Evolutionary conservation across 1,140 invertebrate species (phyloP).

Genomic region (Pachyrhynchus sulphureomaculatus): DNA sequence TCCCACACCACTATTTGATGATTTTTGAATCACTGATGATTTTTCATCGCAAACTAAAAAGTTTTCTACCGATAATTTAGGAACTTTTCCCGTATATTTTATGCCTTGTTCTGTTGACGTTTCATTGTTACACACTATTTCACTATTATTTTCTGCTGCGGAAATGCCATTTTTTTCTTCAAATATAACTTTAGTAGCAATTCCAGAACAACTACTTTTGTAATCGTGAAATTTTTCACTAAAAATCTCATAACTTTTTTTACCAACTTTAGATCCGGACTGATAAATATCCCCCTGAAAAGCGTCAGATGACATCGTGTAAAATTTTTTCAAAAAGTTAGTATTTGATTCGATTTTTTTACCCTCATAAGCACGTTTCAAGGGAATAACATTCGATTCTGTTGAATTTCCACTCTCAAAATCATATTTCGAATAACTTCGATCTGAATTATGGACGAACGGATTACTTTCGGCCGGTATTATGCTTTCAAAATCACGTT

Average conservation of each 20-base stretch:
- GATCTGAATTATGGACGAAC: too few relatives aligned
- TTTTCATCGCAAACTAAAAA: slow-evolving; percentile 16
- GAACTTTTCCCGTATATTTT: not conserved
- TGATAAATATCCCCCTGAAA: not conserved
- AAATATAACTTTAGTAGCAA: too few relatives aligned
- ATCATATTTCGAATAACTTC: too few relatives aligned
- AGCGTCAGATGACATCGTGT: slow-evolving; percentile 10
- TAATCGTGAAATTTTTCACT: not conserved
- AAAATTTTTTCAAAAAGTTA: not conserved
- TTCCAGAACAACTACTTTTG: not conserved
- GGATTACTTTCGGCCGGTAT: too few relatives aligned
- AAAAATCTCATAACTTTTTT: not conserved
- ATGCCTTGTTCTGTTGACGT: not conserved
- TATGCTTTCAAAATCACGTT: not conserved
- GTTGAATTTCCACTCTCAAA: too few relatives aligned
- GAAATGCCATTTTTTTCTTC: not conserved
- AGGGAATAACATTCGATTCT: not conserved
- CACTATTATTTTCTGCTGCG: not conserved
- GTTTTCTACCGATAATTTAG: slow-evolving; percentile 12
- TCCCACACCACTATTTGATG: too few relatives aligned
- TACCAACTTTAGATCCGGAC: not conserved
- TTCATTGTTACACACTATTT: not conserved
- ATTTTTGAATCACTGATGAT: not conserved
- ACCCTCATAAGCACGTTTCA: not conserved
- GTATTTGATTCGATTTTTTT: not conserved